Conservation (phyloP, 2,113 vertebrate species). For the Tenrec ecaudatus region DNA sequence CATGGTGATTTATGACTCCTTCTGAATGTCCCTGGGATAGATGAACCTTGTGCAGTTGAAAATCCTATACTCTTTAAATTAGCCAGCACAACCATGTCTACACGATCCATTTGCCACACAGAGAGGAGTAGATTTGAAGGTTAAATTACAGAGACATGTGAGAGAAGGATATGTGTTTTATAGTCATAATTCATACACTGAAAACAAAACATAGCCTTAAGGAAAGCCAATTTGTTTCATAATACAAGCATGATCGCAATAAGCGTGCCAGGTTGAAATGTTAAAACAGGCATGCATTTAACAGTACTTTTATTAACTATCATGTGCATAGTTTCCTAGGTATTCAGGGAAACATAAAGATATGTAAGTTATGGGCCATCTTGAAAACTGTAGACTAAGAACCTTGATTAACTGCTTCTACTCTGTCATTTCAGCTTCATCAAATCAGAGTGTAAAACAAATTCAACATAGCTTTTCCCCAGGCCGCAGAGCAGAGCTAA, state of each 20-base stretch:
- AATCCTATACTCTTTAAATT: conserved; percentile 81
- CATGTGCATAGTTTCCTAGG: not conserved
- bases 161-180: conserved; percentile 27
- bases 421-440: not conserved
- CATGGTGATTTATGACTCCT: conserved; percentile 83
- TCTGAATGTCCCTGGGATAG: conserved; percentile 78
- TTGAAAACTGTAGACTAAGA: not conserved
- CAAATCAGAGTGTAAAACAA: not conserved
- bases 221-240: conserved; percentile 36
- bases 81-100: conserved; percentile 82
- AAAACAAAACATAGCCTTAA: conserved; percentile 40
- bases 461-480: not conserved
- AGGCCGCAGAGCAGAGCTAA: not conserved
- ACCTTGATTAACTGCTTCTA: not conserved
- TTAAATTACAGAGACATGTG: conserved; percentile 70
- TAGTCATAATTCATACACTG: conserved; percentile 55
- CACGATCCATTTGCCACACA: conserved; percentile 76
- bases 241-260: not conserved
- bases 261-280: not conserved
- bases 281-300: conserved; percentile 4
- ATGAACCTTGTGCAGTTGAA: conserved; percentile 80
- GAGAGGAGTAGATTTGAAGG: conserved; percentile 73
- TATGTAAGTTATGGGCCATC: not conserved
- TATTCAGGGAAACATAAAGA: not conserved
- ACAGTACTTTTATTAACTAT: not conserved